Evolutionary conservation across 2,113 vertebrate genomes (phyloP).

Genomic region (Ophiodon elongatus): DNA sequence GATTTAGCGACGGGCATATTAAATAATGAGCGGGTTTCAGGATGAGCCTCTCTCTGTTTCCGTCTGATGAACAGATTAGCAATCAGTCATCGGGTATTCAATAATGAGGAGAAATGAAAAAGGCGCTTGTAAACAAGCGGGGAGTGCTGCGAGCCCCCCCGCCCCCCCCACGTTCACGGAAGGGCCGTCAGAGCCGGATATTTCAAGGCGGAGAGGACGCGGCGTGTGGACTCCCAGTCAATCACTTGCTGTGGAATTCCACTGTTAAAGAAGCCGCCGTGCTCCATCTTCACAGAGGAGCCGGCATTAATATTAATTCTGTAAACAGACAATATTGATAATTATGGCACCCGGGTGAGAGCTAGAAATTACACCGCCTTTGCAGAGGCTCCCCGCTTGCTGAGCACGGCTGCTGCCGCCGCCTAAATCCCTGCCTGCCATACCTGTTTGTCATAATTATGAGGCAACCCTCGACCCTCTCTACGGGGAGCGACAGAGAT

Average conservation of each 20-base stretch:
- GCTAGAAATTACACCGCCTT: conserved; percentile 59
- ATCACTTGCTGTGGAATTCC: conserved; percentile 52
- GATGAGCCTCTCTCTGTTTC: conserved; percentile 34
- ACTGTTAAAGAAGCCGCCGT: conserved; percentile 48
- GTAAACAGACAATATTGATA: conserved; percentile 80
- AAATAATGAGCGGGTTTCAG: conserved; percentile 66
- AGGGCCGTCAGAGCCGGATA: conserved; percentile 3
- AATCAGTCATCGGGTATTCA: conserved; percentile 68
- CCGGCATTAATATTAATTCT: conserved; percentile 74
- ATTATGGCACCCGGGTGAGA: conserved; percentile 65
- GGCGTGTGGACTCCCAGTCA: conserved; percentile 66
- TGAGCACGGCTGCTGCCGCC: conserved; percentile 32
- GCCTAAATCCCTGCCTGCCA: conserved; percentile 10
- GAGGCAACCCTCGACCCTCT: conserved; percentile 35
- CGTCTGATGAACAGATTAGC: conserved; percentile 61
- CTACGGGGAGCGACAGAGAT: background rate
- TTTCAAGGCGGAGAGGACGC: conserved; percentile 56
- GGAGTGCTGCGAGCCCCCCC: conserved; percentile 23
- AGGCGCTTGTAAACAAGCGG: conserved; percentile 37
- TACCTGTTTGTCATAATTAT: conserved; percentile 72
- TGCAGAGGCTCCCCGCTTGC: conserved; percentile 38
- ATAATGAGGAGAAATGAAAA: conserved; percentile 52
- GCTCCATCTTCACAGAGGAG: conserved; percentile 48
- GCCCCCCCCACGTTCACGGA: background rate
- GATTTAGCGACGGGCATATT: conserved; percentile 53